Evolutionary conservation across 1,140 invertebrate species (phyloP).

Genomic region (Saccostrea echinata): DNA sequence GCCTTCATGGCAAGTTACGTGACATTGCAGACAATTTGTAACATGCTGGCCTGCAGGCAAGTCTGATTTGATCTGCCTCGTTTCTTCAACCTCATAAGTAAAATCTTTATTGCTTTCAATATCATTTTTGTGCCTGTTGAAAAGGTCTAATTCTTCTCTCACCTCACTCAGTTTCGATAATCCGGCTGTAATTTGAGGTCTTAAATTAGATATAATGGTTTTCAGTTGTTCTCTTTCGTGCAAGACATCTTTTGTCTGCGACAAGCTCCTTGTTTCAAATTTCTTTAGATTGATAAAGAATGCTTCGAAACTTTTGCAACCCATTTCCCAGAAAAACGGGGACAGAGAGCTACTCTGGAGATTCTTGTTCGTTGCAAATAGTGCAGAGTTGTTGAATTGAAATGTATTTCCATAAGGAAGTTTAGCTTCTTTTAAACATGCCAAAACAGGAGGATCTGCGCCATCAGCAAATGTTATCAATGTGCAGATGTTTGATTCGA

Average conservation of each 20-base stretch:
- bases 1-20: constrained; percentile 57
- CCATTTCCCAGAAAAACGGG: constrained; percentile 58
- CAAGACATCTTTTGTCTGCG: constrained; percentile 53
- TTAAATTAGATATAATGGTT: constrained; percentile 34
- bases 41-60: constrained; percentile 33
- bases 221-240: constrained; percentile 45
- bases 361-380: constrained; percentile 35
- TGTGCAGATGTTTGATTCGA: constrained; percentile 59
- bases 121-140: constrained; percentile 50
- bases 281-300: constrained; percentile 44
- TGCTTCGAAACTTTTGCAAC: constrained; percentile 39
- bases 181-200: constrained; percentile 42
- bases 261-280: constrained; percentile 46
- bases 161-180: constrained; percentile 25
- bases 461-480: constrained; percentile 65
- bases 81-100: constrained; percentile 45
- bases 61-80: neutral
- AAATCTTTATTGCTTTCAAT: constrained; percentile 57
- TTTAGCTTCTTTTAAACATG: constrained; percentile 41
- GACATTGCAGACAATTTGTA: constrained; percentile 57
- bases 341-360: neutral
- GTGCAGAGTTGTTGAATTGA: constrained; percentile 44
- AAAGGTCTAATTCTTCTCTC: neutral
- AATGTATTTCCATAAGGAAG: constrained; percentile 45
- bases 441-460: constrained; percentile 49